Evolutionary conservation across 2,113 vertebrate genomes (phyloP).

Genomic region (Limnothrissa miodon): DNA sequence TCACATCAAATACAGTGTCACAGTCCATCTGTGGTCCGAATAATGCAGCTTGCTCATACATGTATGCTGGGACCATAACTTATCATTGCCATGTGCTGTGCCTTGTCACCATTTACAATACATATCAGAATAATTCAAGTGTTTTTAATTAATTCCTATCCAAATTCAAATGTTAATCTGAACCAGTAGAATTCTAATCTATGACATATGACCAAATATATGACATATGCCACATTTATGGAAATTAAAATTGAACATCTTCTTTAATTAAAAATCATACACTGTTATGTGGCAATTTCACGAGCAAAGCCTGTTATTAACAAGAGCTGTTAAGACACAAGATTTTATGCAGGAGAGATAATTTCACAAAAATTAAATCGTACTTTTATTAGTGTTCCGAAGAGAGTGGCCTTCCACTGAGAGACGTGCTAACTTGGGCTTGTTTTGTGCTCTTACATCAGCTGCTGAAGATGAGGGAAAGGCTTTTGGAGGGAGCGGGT

Average conservation of each 20-base stretch:
- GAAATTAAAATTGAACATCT: too few relatives aligned
- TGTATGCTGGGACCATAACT: neutral
- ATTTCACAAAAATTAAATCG: neutral
- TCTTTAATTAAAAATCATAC: neutral
- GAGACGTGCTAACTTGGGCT: neutral
- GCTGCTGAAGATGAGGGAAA: slow-evolving; percentile 19
- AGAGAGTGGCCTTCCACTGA: neutral
- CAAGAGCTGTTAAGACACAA: neutral
- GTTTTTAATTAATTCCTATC: neutral
- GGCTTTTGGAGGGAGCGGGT: slow-evolving; percentile 19
- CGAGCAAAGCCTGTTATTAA: neutral
- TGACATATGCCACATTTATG: too few relatives aligned
- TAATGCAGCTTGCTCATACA: neutral
- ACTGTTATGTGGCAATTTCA: neutral
- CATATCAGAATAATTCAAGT: neutral
- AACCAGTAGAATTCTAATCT: neutral
- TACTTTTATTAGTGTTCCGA: neutral
- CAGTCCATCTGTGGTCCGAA: neutral
- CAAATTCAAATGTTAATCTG: neutral
- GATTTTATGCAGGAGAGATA: neutral
- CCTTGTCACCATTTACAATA: neutral
- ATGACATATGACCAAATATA: too few relatives aligned
- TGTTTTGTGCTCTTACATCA: neutral
- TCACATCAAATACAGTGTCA: neutral
- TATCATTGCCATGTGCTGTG: neutral